phyloP scores from a whole-genome alignment of 2,888 invertebrate genomes.

The Eupithecia abbreviata region DNA sequence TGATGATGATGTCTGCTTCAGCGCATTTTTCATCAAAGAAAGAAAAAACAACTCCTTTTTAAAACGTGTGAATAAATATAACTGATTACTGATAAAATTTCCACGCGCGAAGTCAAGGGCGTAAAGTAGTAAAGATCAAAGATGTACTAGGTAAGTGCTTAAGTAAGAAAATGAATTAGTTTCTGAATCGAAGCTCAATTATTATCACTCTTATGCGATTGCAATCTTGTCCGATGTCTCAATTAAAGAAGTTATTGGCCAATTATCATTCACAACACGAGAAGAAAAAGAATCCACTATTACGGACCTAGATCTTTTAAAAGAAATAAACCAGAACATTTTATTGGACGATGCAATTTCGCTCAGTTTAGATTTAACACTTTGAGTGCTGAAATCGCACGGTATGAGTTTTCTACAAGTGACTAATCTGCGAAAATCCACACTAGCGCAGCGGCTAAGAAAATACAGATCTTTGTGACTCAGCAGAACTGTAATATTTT shows the following conservation, averaged over 20 bases:
- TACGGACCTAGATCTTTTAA: background rate
- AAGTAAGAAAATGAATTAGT: background rate
- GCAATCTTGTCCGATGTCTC: slow-evolving; percentile 69
- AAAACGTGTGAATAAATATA: too few relatives aligned
- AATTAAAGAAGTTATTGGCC: slow-evolving; percentile 72
- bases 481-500: too few relatives aligned
- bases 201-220: slow-evolving; percentile 49
- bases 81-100: background rate
- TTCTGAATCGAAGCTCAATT: slow-evolving; percentile 8
- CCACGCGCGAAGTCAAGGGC: background rate
- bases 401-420: too few relatives aligned
- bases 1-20: too few relatives aligned
- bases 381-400: too few relatives aligned
- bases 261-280: slow-evolving; percentile 54
- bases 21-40: too few relatives aligned
- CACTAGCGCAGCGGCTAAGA: too few relatives aligned
- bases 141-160: background rate
- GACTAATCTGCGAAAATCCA: too few relatives aligned
- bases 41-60: too few relatives aligned
- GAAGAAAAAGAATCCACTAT: slow-evolving; percentile 11
- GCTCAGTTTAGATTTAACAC: background rate
- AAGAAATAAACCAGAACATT: background rate
- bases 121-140: background rate
- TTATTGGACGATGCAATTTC: slow-evolving; percentile 1
- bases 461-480: too few relatives aligned